Base-by-base conservation (phyloP, 23 tunicate genomes). In the Clavelina lepadiformis region DNA sequence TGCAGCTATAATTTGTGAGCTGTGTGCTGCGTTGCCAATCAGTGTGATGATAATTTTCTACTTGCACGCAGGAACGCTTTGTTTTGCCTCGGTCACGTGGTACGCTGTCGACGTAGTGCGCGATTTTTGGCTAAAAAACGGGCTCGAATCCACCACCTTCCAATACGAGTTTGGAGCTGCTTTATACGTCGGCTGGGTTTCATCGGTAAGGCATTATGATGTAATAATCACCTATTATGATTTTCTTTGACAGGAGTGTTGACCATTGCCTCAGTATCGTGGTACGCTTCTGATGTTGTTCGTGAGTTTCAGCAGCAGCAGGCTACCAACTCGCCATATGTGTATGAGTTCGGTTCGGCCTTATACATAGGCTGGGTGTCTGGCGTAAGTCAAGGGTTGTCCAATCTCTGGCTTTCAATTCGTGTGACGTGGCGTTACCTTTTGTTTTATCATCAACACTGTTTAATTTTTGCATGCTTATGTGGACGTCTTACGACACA, bases 211-310 rank as follows among this genome's bases (percentile, higher is more conserved):
- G 76, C 37, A n/a, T 55, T 5, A 3, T 18, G 19, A 23, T 26
- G 30, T 58, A 25, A 26, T 6, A 5, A 28, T 37, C 6, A 58
- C 30, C 35, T 5, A 25, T 7, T 8, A 11, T 63, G n/a, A n/a
- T 63, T 28, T 66, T 46, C 36, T 25, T 7, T 28, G 22, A 36
- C 70, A 89, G 97, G 97, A 46, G 63, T 45, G 28, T 49, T 89
- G 41, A 74, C 83, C 33, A 33, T 89, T 5, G 82, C 74, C 1
- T 56, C 80, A 1, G 79, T 69, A 7, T 89, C 97, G 29, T 89
- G 97, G 97, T 89, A 89, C 50, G 97, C 97, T 27, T 70, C 80
- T 32, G 83, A 62, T 24, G 97, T 89, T 13, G 78, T 81, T 25
- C 25, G 58, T 35, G 72, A 89, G 25, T 89, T 33, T 25, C 11